Evolutionary conservation across 2,113 vertebrate species (phyloP), one percentile per base, ranked within the genome.

Genomic region (Oostethus manadensis): DNA sequence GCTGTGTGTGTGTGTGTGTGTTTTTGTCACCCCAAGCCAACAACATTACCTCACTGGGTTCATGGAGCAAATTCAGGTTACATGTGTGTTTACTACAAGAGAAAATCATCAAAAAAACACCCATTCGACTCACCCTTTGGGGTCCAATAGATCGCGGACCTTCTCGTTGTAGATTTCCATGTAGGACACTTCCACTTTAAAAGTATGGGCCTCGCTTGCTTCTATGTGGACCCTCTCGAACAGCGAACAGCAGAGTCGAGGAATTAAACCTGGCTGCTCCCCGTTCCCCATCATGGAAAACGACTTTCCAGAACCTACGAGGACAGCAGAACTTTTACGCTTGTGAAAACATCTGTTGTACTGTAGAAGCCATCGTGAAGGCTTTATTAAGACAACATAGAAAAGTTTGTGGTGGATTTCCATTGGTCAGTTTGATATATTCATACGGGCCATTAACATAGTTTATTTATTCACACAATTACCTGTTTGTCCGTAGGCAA

Each of bases 141-240:
- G 97, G 78, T 99, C 96, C 72, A 99, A 89, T 51, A 99, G 92
- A 84, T 99, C 97, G 54, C 97, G 88, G 71, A 99, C 97, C 70
- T 98, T 98, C 82, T 99, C 97, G 22, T 99, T 99, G 89, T 99
- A 99, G 87, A 99, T 99, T 91, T 99, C 97, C 97, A 99, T 98
- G 80, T 91, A 98, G 55, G 97, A 99, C 18, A 98, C 97, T 87
- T 98, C 96, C 0, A 99, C 92, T 89, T 99, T 99, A 84, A 98
- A 98, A 51, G 89, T 90, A 59, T 97, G 94, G 33, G 88, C 88
- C 65, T 95, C 92, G 57, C 89, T 94, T 74, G 89, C 88, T 79
- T 95, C 91, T 56, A 80, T 68, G 78, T 93, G 90, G 74, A 98
- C 93, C 87, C 95, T 93, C 85, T 96, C 91, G 80, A 99, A 99